A percentile compares a stretch with the other conserved stretches of the same genome.
These are phyloP conservation scores for Aegithalos caudatus DNA, from an alignment of 2,113 vertebrate species.

Conservation along the genomic window DNA sequence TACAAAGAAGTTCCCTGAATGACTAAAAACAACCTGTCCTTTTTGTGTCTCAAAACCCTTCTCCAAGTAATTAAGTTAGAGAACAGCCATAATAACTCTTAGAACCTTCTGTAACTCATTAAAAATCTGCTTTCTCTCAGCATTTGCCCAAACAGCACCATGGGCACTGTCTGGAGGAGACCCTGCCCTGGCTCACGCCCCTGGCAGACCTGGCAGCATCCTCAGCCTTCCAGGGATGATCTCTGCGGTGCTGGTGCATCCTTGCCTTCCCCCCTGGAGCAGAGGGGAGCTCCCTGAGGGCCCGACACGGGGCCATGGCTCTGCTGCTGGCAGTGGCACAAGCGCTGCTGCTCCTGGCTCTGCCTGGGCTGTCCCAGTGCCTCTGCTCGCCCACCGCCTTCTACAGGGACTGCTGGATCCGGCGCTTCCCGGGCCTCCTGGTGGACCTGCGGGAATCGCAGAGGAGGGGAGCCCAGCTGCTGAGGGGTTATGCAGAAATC, in stretches of 20 bases:
- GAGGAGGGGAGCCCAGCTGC: conserved; percentile 82
- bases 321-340: conserved; percentile 26
- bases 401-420: conserved; percentile 93
- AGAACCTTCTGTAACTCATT: not conserved
- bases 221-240: not conserved
- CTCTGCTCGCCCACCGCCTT: conserved; percentile 84
- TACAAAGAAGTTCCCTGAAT: not conserved
- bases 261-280: not conserved
- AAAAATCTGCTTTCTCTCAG: not conserved
- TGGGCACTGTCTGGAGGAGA: not conserved
- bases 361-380: conserved; percentile 47
- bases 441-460: conserved; percentile 83
- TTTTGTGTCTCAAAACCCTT: not conserved
- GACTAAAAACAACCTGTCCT: not conserved
- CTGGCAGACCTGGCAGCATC: not conserved
- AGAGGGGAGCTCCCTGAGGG: not conserved
- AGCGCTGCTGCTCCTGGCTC: conserved; percentile 68
- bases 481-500: conserved; percentile 78
- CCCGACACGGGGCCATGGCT: conserved; percentile 68
- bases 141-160: not conserved
- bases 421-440: conserved; percentile 83
- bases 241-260: not conserved
- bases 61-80: not conserved
- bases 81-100: not conserved
- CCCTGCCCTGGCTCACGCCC: not conserved